phyloP scores from a whole-genome alignment of 2,888 invertebrate species.

The Entomobrya proxima region DNA sequence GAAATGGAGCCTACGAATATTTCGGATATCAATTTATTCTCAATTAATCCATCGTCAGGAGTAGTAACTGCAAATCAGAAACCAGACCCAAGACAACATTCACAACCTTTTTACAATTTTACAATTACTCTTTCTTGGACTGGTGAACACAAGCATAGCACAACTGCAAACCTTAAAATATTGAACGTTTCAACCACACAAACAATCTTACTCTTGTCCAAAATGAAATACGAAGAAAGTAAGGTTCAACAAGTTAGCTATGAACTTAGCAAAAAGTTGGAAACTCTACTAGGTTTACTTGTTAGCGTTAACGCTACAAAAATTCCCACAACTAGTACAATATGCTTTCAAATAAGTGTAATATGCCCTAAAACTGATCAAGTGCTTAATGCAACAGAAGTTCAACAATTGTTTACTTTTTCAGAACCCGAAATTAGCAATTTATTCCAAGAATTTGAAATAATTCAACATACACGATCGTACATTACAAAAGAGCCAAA shows the following conservation, averaged over 20 bases:
- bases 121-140: no score
- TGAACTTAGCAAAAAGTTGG: neutral
- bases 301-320: neutral
- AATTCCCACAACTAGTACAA: neutral
- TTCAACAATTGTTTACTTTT: no score
- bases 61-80: no score
- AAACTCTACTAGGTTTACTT: neutral
- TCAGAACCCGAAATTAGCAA: no score
- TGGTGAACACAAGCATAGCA: no score
- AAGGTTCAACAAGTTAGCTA: neutral
- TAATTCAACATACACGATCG: no score
- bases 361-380: neutral
- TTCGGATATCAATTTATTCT: neutral
- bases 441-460: no score
- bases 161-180: neutral
- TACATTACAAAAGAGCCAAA: no score
- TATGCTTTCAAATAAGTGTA: neutral
- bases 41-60: no score
- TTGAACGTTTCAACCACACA: neutral
- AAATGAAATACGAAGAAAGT: neutral
- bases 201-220: neutral
- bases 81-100: no score
- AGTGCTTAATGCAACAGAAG: no score
- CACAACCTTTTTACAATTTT: no score
- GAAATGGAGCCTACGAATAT: neutral